Percentiles rank a stretch among this genome's conserved stretches.
phyloP scores from a whole-genome alignment of 23 tunicate species.

The Halocynthia roretzi region DNA sequence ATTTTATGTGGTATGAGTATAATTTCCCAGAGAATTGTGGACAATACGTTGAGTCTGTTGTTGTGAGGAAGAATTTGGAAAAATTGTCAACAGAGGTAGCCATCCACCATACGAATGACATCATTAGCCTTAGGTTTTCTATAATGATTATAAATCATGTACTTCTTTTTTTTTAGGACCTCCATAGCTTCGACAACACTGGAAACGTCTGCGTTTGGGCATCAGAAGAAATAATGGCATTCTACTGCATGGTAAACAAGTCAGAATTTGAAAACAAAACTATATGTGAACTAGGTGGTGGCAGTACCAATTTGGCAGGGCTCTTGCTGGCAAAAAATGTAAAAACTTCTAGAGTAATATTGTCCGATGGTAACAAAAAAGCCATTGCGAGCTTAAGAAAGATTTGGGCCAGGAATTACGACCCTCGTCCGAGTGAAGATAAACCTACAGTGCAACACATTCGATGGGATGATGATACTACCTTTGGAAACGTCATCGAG shows the following conservation, averaged over 20 bases:
- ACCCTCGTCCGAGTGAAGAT: neutral
- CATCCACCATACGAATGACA: no score
- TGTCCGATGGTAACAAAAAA: conserved; percentile 63
- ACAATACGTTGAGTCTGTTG: neutral
- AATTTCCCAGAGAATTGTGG: neutral
- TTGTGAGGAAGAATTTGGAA: neutral
- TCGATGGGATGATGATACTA: conserved; percentile 2
- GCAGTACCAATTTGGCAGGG: conserved; percentile 59
- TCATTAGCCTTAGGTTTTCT: neutral
- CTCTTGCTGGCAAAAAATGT: conserved; percentile 43
- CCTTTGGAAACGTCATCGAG: neutral
- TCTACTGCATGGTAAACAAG: conserved; percentile 39
- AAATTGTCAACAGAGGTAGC: conserved; percentile 5
- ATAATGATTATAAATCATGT: neutral
- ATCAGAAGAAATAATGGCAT: conserved; percentile 68
- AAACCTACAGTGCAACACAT: neutral
- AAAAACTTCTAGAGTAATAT: conserved; percentile 2
- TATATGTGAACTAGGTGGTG: conserved; percentile 74
- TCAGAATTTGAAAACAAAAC: conserved; percentile 27
- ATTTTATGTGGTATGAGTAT: neutral
- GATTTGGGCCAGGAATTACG: neutral
- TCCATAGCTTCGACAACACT: conserved; percentile 48
- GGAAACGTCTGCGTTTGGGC: conserved; percentile 94
- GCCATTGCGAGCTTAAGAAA: neutral
- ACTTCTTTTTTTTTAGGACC: conserved; percentile 37